Evolutionary conservation across 2,888 invertebrate species (phyloP).

Genomic region (Parasteatoda lunata): DNA sequence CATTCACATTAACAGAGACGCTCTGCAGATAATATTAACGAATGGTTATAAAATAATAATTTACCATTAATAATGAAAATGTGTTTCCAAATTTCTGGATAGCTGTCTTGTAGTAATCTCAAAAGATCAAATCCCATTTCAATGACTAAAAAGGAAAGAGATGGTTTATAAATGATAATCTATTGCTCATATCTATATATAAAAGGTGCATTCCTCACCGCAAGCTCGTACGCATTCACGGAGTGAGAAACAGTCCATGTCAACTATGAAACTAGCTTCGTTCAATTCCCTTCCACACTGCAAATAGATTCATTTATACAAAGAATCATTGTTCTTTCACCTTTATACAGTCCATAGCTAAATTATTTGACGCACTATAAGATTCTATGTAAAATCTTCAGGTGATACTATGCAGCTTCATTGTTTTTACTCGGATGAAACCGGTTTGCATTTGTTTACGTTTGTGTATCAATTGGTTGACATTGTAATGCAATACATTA

Average conservation of each 20-base stretch:
- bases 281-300: constrained; percentile 43
- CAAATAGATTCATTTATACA: no score
- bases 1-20: no score
- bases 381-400: no score
- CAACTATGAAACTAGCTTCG: constrained; percentile 35
- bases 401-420: no score
- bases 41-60: neutral
- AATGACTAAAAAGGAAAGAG: constrained; percentile 18
- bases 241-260: constrained; percentile 41
- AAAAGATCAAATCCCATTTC: constrained; percentile 41
- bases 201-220: neutral
- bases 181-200: neutral
- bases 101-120: constrained; percentile 34
- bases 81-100: constrained; percentile 47
- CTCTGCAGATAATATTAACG: no score
- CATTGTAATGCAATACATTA: no score
- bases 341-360: neutral
- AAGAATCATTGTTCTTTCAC: neutral
- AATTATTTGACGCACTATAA: no score
- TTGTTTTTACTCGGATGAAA: no score
- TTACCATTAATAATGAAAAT: constrained; percentile 40
- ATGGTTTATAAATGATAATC: neutral
- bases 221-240: neutral
- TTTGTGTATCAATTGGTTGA: no score
- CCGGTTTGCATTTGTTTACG: no score